These are phyloP conservation scores for Isaurus tuberculatus DNA, from an alignment of 92 coral and sea anemone genomes.

Conservation along the genomic window DNA sequence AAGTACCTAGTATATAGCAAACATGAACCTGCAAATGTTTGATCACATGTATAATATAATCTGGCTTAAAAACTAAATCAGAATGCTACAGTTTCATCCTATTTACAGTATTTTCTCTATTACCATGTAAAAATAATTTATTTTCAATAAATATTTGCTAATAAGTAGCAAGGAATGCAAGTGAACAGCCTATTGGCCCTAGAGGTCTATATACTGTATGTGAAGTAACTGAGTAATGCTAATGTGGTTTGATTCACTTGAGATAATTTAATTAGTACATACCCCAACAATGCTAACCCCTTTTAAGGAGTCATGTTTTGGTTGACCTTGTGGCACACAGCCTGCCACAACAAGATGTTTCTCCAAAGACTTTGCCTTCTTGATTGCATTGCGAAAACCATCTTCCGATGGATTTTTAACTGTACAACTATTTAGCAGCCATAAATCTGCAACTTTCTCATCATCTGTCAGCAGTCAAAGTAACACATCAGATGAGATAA, in stretches of 20 bases:
- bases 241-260: not conserved
- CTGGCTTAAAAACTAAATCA: too few species aligned
- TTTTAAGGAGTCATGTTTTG: constrained; percentile 86
- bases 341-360: constrained; percentile 95
- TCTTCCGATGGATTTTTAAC: constrained; percentile 97
- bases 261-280: constrained; percentile 6
- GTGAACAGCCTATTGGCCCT: too few species aligned
- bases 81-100: too few species aligned
- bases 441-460: constrained; percentile 82
- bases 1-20: too few species aligned
- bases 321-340: constrained; percentile 98
- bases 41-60: too few species aligned
- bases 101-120: too few species aligned
- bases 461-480: constrained; percentile 44
- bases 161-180: too few species aligned
- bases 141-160: too few species aligned
- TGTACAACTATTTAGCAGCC: constrained; percentile 97
- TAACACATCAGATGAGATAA: not conserved
- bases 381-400: constrained; percentile 91
- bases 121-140: too few species aligned
- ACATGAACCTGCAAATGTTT: too few species aligned
- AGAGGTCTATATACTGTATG: too few species aligned
- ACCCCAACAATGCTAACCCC: constrained; percentile 98
- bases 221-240: too few species aligned
- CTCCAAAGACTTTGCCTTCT: constrained; percentile 81